phyloP scores from a whole-genome alignment of 2,113 vertebrate species.

The Fulica atra region DNA sequence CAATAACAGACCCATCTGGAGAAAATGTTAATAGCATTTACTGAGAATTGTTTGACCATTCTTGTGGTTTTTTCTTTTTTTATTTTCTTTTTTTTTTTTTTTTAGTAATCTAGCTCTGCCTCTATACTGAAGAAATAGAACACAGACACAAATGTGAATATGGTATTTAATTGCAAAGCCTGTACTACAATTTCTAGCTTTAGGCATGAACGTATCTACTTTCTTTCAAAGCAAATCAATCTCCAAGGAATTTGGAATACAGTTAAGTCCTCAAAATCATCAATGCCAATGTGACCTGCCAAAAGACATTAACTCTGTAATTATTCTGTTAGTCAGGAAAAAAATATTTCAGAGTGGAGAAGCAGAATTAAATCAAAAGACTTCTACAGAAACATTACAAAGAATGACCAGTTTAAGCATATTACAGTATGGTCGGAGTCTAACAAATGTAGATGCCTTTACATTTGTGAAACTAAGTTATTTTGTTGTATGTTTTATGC shows the following conservation, averaged over 20 bases:
- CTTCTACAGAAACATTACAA: not conserved
- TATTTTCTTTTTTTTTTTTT: not conserved
- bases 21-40: not conserved
- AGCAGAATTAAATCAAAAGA: not conserved
- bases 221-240: conserved; percentile 9
- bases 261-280: not conserved
- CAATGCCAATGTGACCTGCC: not conserved
- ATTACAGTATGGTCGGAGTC: not conserved
- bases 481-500: not conserved
- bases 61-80: not conserved
- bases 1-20: not conserved
- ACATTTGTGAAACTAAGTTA: not conserved
- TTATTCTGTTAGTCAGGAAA: not conserved
- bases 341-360: not conserved
- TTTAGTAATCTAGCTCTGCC: not conserved
- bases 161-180: not conserved
- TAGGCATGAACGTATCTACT: not conserved
- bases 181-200: not conserved
- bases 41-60: not conserved
- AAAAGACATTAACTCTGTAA: not conserved
- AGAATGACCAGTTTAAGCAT: not conserved
- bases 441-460: not conserved
- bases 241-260: not conserved
- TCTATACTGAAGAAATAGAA: not conserved
- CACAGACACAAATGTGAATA: not conserved